These are phyloP conservation scores for Drosophila pallidifrons DNA, from an alignment of 1,140 invertebrate genomes.

Conservation along the genomic window DNA sequence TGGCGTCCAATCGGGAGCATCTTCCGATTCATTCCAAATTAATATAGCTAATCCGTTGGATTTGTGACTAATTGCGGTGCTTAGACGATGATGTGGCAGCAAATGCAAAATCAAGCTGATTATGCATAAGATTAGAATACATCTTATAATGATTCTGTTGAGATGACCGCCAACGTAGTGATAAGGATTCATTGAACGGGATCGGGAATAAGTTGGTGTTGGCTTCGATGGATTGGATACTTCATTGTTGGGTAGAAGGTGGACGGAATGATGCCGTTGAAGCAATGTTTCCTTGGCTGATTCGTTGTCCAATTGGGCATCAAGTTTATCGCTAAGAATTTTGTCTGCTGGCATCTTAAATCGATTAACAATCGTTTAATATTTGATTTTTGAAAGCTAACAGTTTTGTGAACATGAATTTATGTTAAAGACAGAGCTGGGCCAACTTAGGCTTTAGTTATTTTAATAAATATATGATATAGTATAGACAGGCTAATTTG, in stretches of 20 bases:
- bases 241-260: background rate
- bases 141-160: background rate
- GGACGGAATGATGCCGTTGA: background rate
- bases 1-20: background rate
- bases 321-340: constrained; percentile 19
- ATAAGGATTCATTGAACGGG: background rate
- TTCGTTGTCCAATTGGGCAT: too few species aligned
- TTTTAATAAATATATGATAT: too few species aligned
- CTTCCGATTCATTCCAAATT: constrained; percentile 43
- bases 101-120: background rate
- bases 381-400: background rate
- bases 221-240: background rate
- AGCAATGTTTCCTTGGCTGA: background rate
- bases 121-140: background rate
- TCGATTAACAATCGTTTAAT: constrained; percentile 3
- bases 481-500: too few species aligned
- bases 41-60: constrained; percentile 26
- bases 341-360: constrained; percentile 15
- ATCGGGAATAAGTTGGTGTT: background rate
- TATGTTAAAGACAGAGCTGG: background rate
- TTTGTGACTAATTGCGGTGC: background rate
- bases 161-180: background rate
- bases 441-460: background rate
- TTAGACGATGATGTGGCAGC: background rate
- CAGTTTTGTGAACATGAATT: background rate